A percentile compares a stretch with the other conserved stretches of the same genome.
Conservation (phyloP, 2,797 vertebrate species). For the Macropodus opercularis region DNA sequence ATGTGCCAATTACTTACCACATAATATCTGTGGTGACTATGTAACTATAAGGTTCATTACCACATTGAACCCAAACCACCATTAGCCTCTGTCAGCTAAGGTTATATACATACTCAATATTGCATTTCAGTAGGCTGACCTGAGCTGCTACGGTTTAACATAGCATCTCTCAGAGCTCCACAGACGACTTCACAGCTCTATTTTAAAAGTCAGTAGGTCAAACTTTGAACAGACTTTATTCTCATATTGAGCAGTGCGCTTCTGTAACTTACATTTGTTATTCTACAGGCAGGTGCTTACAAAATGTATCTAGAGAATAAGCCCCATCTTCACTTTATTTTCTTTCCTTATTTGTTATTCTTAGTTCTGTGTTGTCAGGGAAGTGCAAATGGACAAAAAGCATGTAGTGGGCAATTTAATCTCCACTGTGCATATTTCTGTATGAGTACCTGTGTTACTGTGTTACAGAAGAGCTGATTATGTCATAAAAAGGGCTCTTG, state of each 20-base stretch:
- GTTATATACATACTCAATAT: constrained; percentile 78
- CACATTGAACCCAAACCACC: constrained; percentile 65
- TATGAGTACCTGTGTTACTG: constrained; percentile 29
- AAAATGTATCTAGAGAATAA: constrained; percentile 34
- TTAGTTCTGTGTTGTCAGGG: constrained; percentile 32
- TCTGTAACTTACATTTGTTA: constrained; percentile 50
- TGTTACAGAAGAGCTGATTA: constrained; percentile 17
- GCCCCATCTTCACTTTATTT: constrained; percentile 24
- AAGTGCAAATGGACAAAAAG: constrained; percentile 23
- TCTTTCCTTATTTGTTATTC: constrained; percentile 26
- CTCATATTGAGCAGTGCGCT: constrained; percentile 63
- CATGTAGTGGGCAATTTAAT: constrained; percentile 42
- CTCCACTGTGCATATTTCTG: constrained; percentile 25
- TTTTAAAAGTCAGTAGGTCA: constrained; percentile 71
- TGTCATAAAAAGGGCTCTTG: constrained; percentile 30
- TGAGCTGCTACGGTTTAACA: constrained; percentile 62
- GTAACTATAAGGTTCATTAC: constrained; percentile 61
- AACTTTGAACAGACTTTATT: constrained; percentile 59
- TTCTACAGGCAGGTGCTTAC: constrained; percentile 37
- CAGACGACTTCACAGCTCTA: constrained; percentile 61
- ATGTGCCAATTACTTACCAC: constrained; percentile 64
- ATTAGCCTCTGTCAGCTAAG: constrained; percentile 67
- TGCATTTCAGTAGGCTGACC: constrained; percentile 75
- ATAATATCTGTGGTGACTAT: constrained; percentile 64
- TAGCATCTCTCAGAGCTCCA: constrained; percentile 45